These are phyloP conservation scores for Aphidius colemani DNA, from an alignment of 2,888 invertebrate species.

Conservation along the genomic window DNA sequence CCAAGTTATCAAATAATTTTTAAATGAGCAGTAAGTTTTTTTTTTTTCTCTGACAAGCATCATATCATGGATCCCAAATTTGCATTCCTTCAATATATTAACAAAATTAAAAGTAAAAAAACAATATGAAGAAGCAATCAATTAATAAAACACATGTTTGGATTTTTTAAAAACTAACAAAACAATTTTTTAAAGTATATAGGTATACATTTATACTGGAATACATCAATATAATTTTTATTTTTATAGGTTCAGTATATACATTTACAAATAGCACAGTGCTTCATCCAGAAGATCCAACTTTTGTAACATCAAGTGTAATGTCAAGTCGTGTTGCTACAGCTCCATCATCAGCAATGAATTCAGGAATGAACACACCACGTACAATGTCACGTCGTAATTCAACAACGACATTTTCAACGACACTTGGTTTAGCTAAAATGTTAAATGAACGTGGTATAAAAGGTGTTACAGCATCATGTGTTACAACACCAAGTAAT, in stretches of 20 bases:
- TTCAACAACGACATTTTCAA: conserved; percentile 78
- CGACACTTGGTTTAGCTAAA: conserved; percentile 75
- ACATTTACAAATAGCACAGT: conserved; percentile 89
- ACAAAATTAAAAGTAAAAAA: too few species aligned
- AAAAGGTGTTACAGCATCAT: conserved; percentile 73
- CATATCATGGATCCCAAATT: too few species aligned
- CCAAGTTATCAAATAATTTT: too few species aligned
- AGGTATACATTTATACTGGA: too few species aligned
- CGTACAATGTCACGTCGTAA: conserved; percentile 72
- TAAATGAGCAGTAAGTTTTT: too few species aligned
- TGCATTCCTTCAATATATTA: too few species aligned
- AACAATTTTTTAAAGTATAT: conserved; percentile 39
- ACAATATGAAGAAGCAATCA: too few species aligned
- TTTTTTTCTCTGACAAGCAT: too few species aligned
- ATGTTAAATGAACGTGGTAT: conserved; percentile 80
- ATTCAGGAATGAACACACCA: conserved; percentile 56
- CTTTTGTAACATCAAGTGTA: conserved; percentile 68
- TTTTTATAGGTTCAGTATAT: conserved; percentile 66
- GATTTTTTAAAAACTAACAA: too few species aligned
- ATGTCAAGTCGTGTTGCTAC: conserved; percentile 72
- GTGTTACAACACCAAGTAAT: conserved; percentile 69
- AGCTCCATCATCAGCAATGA: conserved; percentile 58
- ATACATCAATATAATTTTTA: too few species aligned
- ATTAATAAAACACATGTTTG: too few species aligned
- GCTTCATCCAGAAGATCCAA: conserved; percentile 86